These are phyloP conservation scores for Delia radicum DNA, from an alignment of 1,140 invertebrate species.

Conservation along the genomic window DNA sequence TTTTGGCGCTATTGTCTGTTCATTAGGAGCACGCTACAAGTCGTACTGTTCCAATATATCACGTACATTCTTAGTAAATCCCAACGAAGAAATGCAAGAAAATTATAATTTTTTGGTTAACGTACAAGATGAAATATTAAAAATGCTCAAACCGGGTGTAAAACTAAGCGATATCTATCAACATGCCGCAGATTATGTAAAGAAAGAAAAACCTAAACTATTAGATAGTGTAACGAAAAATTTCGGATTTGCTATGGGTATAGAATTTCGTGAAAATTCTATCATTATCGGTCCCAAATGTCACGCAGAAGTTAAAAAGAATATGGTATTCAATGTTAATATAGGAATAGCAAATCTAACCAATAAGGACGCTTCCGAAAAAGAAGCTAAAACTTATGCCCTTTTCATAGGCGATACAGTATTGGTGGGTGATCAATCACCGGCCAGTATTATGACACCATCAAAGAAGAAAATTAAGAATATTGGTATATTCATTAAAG, in stretches of 20 bases:
- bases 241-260: conserved; percentile 95
- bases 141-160: conserved; percentile 77
- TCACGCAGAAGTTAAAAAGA: conserved; percentile 77
- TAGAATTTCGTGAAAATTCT: conserved; percentile 96
- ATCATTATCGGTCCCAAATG: conserved; percentile 91
- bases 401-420: conserved; percentile 97
- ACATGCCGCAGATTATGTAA: conserved; percentile 76
- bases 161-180: conserved; percentile 91
- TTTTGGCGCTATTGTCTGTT: conserved; percentile 96
- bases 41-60: conserved; percentile 99
- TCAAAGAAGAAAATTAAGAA: conserved; percentile 96
- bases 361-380: conserved; percentile 82
- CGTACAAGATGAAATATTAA: conserved; percentile 90
- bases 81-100: conserved; percentile 75
- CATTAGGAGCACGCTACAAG: conserved; percentile 92
- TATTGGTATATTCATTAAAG: conserved; percentile 94
- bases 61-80: conserved; percentile 95
- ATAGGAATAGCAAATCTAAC: conserved; percentile 87
- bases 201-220: conserved; percentile 83
- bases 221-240: conserved; percentile 92
- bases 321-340: conserved; percentile 97
- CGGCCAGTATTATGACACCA: conserved; percentile 86
- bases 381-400: conserved; percentile 87
- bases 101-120: conserved; percentile 92
- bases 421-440: conserved; percentile 81